Evolutionary conservation across 2,888 invertebrate species (phyloP), one percentile per base, ranked within the genome.

Genomic region (Elysia crispata): DNA sequence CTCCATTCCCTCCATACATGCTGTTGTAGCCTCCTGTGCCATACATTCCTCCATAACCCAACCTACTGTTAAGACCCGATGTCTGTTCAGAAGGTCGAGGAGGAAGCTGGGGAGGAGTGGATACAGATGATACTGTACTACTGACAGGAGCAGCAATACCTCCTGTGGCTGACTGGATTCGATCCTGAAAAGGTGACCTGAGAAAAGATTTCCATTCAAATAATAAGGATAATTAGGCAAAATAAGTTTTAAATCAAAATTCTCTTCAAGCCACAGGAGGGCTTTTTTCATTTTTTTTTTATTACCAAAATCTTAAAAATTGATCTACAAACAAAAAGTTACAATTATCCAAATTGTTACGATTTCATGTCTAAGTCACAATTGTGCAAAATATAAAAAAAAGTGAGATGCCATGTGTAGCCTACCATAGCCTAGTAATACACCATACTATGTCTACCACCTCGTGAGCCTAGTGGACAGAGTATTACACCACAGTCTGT

Each of bases 91-190:
- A 70, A 1, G 86, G 84, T 31, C 86, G 80, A 25, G 83, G 81
- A 28, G 89, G 87, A 15, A 87, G 70, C 33, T 86, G 85, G 8
- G 87, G 86, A n/a, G 87, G 86, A 13, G 83, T 60, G 78, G 85
- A 81, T 33, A 83, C 77, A 28, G 79, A 66, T 28, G 81, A 70
- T 31, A n/a, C n/a, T n/a, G 80, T 72, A 64, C 76, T 41, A 18
- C 79, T 69, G 20, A 76, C 41, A 23, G 77, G 60, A 60, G 64
- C n/a, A 33, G 41, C 41, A 41, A 41, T 11, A 3, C 70, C 73
- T 20, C 62, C 64, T 0, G 66, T 15, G 49, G 78, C 50, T 25
- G 77, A 6, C 49, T 20, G 67, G 15, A 79, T 18, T 15, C 74
- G 79, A 74, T 79, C 79, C 31, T 79, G 72, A 25, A 78, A 25